These are phyloP conservation scores for Xenopus petersii DNA, from an alignment of 2,797 vertebrate genomes.

Conservation along the genomic window DNA sequence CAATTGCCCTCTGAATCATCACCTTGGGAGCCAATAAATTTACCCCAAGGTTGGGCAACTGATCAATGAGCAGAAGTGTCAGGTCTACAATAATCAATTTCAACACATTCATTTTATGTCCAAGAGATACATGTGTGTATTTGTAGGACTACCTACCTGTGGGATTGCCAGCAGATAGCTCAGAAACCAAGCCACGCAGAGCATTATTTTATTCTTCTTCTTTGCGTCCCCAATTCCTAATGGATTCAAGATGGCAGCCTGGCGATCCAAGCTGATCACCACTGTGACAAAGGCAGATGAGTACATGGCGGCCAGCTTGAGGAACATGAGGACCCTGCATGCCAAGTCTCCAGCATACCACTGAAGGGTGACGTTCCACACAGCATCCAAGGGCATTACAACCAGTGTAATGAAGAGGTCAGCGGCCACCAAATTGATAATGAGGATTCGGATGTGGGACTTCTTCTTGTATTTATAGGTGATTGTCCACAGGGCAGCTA, in stretches of 20 bases:
- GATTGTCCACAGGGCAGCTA: slow-evolving; percentile 71
- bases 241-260: slow-evolving; percentile 76
- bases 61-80: no score
- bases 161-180: slow-evolving; percentile 73
- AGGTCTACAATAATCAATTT: no score
- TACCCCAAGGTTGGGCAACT: no score
- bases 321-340: slow-evolving; percentile 81
- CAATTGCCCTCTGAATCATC: no score
- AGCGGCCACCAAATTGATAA: slow-evolving; percentile 75
- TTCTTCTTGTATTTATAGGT: slow-evolving; percentile 62
- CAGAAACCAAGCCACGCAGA: slow-evolving; percentile 73
- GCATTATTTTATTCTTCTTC: slow-evolving; percentile 74
- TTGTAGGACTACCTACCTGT: slow-evolving; percentile 65
- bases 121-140: no score
- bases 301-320: slow-evolving; percentile 84
- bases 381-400: slow-evolving; percentile 80
- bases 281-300: slow-evolving; percentile 83
- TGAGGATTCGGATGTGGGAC: slow-evolving; percentile 74
- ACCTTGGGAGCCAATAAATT: no score
- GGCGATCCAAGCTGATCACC: slow-evolving; percentile 82
- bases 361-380: slow-evolving; percentile 83
- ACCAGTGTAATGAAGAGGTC: slow-evolving; percentile 80
- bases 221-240: slow-evolving; percentile 70
- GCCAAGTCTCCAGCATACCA: slow-evolving; percentile 76
- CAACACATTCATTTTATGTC: no score